Percentiles rank a stretch among this genome's conserved stretches.
Evolutionary conservation across 2,113 vertebrate genomes (phyloP).

Genomic region (Vicugna pacos): DNA sequence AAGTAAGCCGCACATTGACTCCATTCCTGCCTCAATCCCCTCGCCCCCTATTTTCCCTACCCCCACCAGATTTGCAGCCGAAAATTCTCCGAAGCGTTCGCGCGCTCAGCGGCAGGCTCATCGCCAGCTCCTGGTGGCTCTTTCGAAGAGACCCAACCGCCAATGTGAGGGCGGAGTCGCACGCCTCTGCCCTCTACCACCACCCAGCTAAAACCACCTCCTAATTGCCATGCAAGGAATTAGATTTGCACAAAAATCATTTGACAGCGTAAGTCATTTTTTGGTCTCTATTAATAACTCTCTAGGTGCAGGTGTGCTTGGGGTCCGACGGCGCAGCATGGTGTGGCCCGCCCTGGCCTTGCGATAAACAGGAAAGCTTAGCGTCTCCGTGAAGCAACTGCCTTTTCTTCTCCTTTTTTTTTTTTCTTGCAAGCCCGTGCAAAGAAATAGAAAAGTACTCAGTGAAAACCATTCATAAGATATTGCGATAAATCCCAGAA

Average conservation of each 20-base stretch:
- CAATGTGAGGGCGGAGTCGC: background rate
- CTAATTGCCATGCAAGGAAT: constrained; percentile 49
- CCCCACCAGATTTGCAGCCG: background rate
- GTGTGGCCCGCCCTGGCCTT: constrained; percentile 48
- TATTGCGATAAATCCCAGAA: constrained; percentile 5
- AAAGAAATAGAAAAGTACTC: constrained; percentile 2
- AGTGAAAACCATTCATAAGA: background rate
- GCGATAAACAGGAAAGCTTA: constrained; percentile 81
- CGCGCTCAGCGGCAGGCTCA: background rate
- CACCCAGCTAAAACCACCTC: background rate
- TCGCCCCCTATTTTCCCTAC: background rate
- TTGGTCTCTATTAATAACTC: constrained; percentile 66
- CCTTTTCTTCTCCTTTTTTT: background rate
- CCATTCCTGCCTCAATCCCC: fast-evolving
- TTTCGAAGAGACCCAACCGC: background rate
- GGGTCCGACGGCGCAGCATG: constrained; percentile 48
- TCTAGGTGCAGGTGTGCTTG: constrained; percentile 72
- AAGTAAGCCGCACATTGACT: background rate
- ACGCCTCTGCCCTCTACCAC: background rate
- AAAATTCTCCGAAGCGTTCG: background rate
- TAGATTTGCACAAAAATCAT: constrained; percentile 61
- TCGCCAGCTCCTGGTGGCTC: background rate
- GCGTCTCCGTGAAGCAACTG: constrained; percentile 64
- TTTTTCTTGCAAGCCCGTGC: background rate
- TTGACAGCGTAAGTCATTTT: constrained; percentile 15